Base-by-base conservation (phyloP, 1,140 invertebrate genomes). In the Lamellibrachia luymesi region DNA sequence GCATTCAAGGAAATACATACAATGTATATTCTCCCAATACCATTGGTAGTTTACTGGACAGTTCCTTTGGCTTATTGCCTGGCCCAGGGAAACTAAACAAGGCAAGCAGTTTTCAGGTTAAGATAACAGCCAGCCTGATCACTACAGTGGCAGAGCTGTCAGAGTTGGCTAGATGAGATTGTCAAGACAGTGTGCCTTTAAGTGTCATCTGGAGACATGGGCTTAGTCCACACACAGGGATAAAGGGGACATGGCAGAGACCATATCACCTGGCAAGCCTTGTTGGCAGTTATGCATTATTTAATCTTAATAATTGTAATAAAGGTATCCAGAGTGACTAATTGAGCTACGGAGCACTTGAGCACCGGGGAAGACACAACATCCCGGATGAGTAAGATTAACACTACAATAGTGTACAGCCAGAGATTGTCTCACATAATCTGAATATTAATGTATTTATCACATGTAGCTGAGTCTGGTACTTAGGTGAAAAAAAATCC, bases 201-300 rank as follows among this genome's bases (percentile, higher is more conserved):
- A 38, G 38, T 38, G 38, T 38, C 38, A 38, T 38, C 38, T 38
- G 38, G 38, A 38, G 38, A 38, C 38, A 38, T 38, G 38, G 38
- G 38, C 38, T 38, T 38, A 38, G 38, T 38, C 38, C 38, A 38
- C 38, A 38, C 38, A 38, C 38, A 38, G 38, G 38, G 38, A 38
- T 38, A 38, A 38, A 38, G 38, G 38, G 38, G 38, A 38, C 38
- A 38, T 38, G 38, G 38, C 38, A 38, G 38, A 38, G 38, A 38
- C 38, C 4, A 80, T 80, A 80, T 80, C 17, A 22, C 64, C 13
- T 80, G 64, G 25, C 64, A 80, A 4, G 17, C 25, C 13, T 80
- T 80, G 64, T 80, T 80, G 64, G 64, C 64, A 80, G 64, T 80
- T 80, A 80, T 80, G 64, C 64, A 22, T 80, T 80, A 80, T 80